phyloP scores from a whole-genome alignment of 2,113 vertebrate species.

The Charina bottae region DNA sequence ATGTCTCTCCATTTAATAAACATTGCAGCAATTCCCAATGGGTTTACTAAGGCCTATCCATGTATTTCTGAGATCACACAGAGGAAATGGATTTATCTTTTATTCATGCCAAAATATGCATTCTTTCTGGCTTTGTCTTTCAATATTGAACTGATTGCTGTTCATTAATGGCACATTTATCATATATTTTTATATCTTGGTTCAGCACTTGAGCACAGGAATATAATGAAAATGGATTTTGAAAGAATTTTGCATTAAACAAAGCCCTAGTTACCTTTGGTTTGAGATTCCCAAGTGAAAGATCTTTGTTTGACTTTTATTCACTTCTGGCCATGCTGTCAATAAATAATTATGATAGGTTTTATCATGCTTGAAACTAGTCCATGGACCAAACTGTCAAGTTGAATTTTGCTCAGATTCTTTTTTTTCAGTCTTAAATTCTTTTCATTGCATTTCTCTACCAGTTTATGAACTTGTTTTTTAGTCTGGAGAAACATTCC shows the following conservation, averaged over 20 bases:
- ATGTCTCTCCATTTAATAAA: conserved; percentile 35
- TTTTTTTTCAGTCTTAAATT: not conserved
- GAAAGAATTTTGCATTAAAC: not conserved
- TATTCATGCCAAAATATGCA: conserved; percentile 29
- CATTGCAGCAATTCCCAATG: conserved; percentile 18
- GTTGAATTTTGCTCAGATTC: not conserved
- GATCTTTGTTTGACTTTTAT: not conserved
- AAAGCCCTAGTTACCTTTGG: not conserved
- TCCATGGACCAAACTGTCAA: not conserved
- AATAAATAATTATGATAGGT: not conserved
- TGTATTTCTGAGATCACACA: not conserved
- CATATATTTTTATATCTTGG: conserved; percentile 1
- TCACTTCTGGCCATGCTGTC: not conserved
- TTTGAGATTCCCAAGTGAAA: not conserved
- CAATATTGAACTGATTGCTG: conserved; percentile 35
- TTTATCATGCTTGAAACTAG: not conserved
- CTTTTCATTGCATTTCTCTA: not conserved
- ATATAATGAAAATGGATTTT: not conserved
- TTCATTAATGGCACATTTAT: conserved; percentile 47
- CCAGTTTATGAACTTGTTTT: not conserved
- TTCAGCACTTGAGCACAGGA: conserved; percentile 25
- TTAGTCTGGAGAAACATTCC: not conserved
- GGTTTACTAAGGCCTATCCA: not conserved
- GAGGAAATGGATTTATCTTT: conserved; percentile 14
- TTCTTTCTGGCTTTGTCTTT: conserved; percentile 34